Base-by-base conservation (phyloP, 2,797 vertebrate species). In the Scleropages formosus region DNA sequence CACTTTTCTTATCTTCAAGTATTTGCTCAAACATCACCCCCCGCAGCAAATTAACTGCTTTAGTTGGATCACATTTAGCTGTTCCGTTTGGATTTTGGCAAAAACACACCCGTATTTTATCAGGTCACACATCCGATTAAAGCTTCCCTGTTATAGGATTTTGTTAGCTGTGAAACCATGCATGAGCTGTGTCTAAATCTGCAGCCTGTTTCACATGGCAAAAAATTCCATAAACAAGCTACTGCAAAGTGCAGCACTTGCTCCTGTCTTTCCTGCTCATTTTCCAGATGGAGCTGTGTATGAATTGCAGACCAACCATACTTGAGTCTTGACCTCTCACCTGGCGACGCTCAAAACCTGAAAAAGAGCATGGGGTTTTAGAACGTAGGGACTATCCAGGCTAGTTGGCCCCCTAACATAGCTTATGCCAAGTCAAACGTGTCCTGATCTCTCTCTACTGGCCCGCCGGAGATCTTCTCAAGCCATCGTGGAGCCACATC, bases 91-190 rank as follows among this genome's bases (percentile, higher is more conserved):
- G 88, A 86, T 86, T 4, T 0, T 0, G 66, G 58, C 72, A 13
- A 7, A 79, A 80, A 75, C 0, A 39, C 77, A 0, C 31, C 64
- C 79, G 80, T 79, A 87, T 89, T 82, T 85, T 84, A 87, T 87
- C 31, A 67, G 62, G 53, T 27, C n/a, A 44, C 79, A 64, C 73
- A 65, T 18, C 47, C 9, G 69, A 65, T 39, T 39, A 39, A 39
- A 39, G 31, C 27, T 10, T 46, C 9, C 51, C 65, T 16, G 69
- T 69, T 78, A 60, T 72, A 76, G 8, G 1, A n/a, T 20, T 22
- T 20, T 61, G n/a, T n/a, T 61, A 59, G n/a, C 18, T n/a, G 16
- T 20, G 18, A n/a, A 7, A n/a, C 16, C 15, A 8, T 9, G 59
- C n/a, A 9, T 61, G 59, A 20, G 4, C 8, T 61, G 59, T 9